These are phyloP conservation scores for Pomatorhinus ruficollis DNA, from an alignment of 2,113 vertebrate genomes.

Conservation along the genomic window DNA sequence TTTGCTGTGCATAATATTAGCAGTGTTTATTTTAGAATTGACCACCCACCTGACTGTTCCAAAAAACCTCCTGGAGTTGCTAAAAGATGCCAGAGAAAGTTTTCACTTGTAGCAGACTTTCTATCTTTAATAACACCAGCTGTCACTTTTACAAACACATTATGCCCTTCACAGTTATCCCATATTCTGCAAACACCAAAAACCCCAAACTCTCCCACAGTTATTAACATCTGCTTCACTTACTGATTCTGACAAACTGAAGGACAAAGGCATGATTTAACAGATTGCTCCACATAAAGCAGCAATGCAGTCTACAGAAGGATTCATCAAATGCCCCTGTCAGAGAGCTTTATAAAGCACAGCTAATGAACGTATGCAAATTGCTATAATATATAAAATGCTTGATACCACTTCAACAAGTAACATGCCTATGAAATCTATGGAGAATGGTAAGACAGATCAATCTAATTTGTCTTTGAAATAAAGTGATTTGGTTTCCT, in stretches of 20 bases:
- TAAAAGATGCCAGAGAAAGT: slow-evolving; percentile 19
- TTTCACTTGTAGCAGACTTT: slow-evolving; percentile 10
- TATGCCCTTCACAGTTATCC: slow-evolving; percentile 5
- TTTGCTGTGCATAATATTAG: neutral
- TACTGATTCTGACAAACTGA: slow-evolving; percentile 41
- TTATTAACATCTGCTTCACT: slow-evolving; percentile 41
- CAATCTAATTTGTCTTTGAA: slow-evolving; percentile 52
- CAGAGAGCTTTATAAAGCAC: slow-evolving; percentile 52
- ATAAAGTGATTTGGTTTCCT: slow-evolving; percentile 56
- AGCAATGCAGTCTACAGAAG: neutral
- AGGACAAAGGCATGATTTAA: slow-evolving; percentile 46
- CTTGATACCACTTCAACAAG: slow-evolving; percentile 48
- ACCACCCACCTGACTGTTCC: neutral
- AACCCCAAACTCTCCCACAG: neutral
- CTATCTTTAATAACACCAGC: slow-evolving; percentile 2
- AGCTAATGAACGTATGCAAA: slow-evolving; percentile 70
- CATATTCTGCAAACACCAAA: slow-evolving; percentile 9
- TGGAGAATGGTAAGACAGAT: neutral
- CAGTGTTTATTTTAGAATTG: slow-evolving; percentile 8
- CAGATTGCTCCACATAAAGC: slow-evolving; percentile 28
- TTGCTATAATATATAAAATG: slow-evolving; percentile 61
- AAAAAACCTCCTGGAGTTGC: neutral
- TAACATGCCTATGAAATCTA: slow-evolving; percentile 29
- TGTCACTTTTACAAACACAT: neutral
- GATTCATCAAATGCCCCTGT: slow-evolving; percentile 46